Base-by-base conservation (phyloP, 2,888 invertebrate genomes). In the Pogonocherus hispidulus region DNA sequence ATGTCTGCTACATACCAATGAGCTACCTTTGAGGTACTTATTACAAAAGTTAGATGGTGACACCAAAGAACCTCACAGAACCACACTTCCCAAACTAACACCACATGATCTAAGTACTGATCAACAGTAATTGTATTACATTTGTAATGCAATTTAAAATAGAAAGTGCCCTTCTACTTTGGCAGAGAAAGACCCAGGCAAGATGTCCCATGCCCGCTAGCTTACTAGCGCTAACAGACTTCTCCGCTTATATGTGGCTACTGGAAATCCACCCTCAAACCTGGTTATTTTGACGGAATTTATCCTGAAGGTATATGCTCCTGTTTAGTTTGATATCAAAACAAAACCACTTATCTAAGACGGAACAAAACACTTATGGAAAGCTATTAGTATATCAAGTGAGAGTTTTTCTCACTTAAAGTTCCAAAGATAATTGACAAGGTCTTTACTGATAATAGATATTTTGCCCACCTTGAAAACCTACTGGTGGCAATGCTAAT, bases 1-100 rank as follows among this genome's bases (percentile, higher is more conserved):
- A 27, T 70, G 65, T 49, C n/a, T 70, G 27, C 47, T 70, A 9
- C 63, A 69, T 49, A 14, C 49, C 8, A 69, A 69, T 44, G 69
- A 69, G 20, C 59, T 69, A 14, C 69, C 69, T 37, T 55, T 70
- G 9, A 20, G 57, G 20, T 52, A 64, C 52, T 49, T 69, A 23
- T 27, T 66, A 27, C 55, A 59, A 46, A 35, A 62, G 8, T 46
- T 69, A 44, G 69, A 69, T 65, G 69, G 69, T 14, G 18, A 66
- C 47, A 69, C 69, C 16, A 60, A 52, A 66, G 69, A 54, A 35
- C 55, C 69, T 11, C 11, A 60, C 23, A 32, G 44, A 2, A 54
- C 16, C 22, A 9, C 27, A 27, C 54, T 69, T 44, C 65, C 65
- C 27, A n/a, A 55, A 56, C 22, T 69, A 22, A n/a, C 41, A 55